phyloP scores from a whole-genome alignment of 2,888 invertebrate species.

The Eueremaeus valkanovi region DNA sequence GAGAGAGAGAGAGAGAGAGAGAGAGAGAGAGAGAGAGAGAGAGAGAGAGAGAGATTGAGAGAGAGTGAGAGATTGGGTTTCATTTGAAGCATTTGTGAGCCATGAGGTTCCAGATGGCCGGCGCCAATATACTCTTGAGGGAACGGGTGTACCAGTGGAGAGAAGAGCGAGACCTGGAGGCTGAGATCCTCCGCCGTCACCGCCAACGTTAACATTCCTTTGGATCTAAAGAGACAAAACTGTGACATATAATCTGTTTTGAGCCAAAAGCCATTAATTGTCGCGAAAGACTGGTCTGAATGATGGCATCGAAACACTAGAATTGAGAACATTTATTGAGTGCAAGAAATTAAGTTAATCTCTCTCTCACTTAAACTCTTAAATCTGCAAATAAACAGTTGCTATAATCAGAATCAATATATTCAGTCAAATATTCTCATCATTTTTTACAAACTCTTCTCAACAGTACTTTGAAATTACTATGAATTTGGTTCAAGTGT shows the following conservation, averaged over 20 bases:
- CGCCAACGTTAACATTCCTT: background rate
- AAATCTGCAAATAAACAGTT: no score
- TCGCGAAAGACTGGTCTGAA: background rate
- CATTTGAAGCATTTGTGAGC: background rate
- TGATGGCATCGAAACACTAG: background rate
- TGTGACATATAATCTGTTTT: slow-evolving; percentile 11
- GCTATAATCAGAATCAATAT: no score
- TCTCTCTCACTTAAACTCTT: background rate
- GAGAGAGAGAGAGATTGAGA: no score
- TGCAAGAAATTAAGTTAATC: slow-evolving; percentile 15
- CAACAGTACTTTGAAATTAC: no score
- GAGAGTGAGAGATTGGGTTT: slow-evolving; percentile 6
- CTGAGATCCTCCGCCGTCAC: background rate
- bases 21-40: no score
- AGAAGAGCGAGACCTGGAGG: no score
- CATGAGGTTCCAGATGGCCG: slow-evolving; percentile 11
- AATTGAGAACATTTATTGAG: background rate
- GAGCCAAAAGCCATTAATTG: background rate
- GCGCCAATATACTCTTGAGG: slow-evolving; percentile 10
- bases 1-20: no score
- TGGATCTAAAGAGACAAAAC: slow-evolving; percentile 8
- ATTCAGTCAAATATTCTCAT: no score
- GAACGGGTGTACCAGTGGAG: background rate
- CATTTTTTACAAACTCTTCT: no score
- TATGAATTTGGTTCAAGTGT: no score